A percentile compares a stretch with the other conserved stretches of the same genome.
These are phyloP conservation scores for Eulimnadia texana DNA, from an alignment of 1,140 invertebrate genomes.

Conservation along the genomic window DNA sequence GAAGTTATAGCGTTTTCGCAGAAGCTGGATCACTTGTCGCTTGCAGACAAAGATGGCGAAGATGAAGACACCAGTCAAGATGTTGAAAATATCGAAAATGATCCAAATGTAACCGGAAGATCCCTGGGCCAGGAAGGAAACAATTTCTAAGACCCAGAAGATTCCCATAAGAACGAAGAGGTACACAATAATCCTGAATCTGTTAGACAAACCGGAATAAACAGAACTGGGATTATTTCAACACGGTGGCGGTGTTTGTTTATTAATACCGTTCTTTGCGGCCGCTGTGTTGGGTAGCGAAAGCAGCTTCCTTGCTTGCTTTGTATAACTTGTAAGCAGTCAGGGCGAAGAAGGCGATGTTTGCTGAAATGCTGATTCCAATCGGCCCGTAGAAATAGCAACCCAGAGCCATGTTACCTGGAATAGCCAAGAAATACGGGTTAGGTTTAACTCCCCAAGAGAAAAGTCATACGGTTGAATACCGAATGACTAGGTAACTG, in stretches of 20 bases:
- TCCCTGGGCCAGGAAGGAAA: constrained; percentile 34
- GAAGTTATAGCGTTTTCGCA: not conserved
- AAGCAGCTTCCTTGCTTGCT: constrained; percentile 15
- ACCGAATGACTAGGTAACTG: no score
- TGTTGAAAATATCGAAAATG: constrained; percentile 18
- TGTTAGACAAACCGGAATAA: constrained; percentile 25
- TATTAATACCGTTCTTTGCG: not conserved
- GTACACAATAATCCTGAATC: constrained; percentile 47
- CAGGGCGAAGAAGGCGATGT: constrained; percentile 37
- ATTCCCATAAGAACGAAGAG: constrained; percentile 57
- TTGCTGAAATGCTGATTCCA: constrained; percentile 29
- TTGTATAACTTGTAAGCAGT: constrained; percentile 28
- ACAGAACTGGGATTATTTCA: no score
- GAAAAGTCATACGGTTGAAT: no score
- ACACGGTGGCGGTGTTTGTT: no score
- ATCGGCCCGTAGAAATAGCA: constrained; percentile 19
- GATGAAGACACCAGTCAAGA: constrained; percentile 43
- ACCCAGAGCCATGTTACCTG: not conserved
- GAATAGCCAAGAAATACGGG: no score
- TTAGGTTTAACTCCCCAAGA: no score
- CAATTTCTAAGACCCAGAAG: constrained; percentile 54
- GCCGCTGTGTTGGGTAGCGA: not conserved
- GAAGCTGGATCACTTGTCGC: constrained; percentile 15
- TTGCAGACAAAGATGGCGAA: constrained; percentile 57
- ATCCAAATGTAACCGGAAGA: constrained; percentile 2